Percentiles rank a stretch among this genome's conserved stretches.
Evolutionary conservation across 2,888 invertebrate species (phyloP).

Genomic region (Tethea ocularis): DNA sequence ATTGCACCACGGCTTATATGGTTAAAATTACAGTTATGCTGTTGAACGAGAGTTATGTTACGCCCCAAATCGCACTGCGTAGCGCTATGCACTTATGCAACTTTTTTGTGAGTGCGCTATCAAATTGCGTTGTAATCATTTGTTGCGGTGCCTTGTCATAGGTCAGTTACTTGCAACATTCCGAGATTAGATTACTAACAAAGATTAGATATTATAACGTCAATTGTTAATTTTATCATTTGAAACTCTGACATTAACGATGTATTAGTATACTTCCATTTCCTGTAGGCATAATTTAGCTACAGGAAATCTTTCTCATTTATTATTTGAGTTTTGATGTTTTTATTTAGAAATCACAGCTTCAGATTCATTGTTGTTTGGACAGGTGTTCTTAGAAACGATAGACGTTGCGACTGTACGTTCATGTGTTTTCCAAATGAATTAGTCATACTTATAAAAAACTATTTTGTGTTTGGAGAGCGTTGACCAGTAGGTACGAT

Average conservation of each 20-base stretch:
- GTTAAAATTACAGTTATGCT: neutral
- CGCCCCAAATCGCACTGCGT: constrained; percentile 28
- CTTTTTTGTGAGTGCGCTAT: constrained; percentile 58
- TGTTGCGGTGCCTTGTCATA: constrained; percentile 63
- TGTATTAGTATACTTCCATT: neutral
- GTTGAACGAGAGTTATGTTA: constrained; percentile 16
- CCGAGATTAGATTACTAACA: constrained; percentile 69
- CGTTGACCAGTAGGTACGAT: constrained; percentile 39
- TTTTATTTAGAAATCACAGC: neutral
- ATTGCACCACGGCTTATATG: constrained; percentile 17
- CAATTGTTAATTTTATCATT: constrained; percentile 25
- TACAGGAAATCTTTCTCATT: neutral
- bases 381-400: constrained; percentile 48
- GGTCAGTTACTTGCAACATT: constrained; percentile 60
- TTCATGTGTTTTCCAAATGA: constrained; percentile 40
- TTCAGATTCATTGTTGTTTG: constrained; percentile 29
- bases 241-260: neutral
- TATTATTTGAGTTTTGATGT: neutral
- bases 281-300: neutral
- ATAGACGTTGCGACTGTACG: constrained; percentile 31
- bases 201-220: constrained; percentile 48
- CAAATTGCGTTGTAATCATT: constrained; percentile 53
- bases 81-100: constrained; percentile 54
- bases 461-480: constrained; percentile 39
- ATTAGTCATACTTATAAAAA: constrained; percentile 59